Evolutionary conservation across 2,888 invertebrate species (phyloP).

Genomic region (Pammene fasciana): DNA sequence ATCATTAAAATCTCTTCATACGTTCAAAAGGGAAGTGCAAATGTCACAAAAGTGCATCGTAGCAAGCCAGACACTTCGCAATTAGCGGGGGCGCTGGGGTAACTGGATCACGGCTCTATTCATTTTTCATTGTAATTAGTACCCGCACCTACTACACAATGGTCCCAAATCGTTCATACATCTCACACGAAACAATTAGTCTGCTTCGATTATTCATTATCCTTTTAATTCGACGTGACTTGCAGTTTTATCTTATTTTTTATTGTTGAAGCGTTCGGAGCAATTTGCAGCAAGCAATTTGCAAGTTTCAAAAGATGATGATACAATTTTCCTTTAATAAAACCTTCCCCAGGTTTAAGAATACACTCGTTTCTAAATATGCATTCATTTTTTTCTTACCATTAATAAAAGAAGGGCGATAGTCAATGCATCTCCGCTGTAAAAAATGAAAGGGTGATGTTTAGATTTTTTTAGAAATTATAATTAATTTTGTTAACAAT

Average conservation of each 20-base stretch:
- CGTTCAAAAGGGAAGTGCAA: conserved; percentile 45
- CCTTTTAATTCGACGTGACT: conserved; percentile 4
- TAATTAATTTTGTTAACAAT: conserved; percentile 37
- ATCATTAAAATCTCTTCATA: conserved; percentile 28
- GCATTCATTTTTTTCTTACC: conserved; percentile 20
- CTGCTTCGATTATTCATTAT: conserved; percentile 15
- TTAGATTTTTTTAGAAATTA: conserved; percentile 15
- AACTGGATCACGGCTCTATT: conserved; percentile 31
- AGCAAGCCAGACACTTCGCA: conserved; percentile 43
- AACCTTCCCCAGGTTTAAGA: conserved; percentile 15
- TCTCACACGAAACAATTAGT: conserved; percentile 13
- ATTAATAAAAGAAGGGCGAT: conserved; percentile 28
- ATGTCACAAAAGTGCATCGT: conserved; percentile 47
- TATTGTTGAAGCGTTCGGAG: conserved; percentile 7
- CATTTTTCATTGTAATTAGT: conserved; percentile 33
- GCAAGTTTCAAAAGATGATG: conserved; percentile 37
- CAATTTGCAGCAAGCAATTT: conserved; percentile 32
- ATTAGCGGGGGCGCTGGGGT: conserved; percentile 38
- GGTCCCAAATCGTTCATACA: conserved; percentile 11
- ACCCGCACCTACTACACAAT: conserved; percentile 20
- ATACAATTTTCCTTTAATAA: conserved; percentile 16
- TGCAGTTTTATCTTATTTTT: conserved; percentile 3
- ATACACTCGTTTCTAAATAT: conserved; percentile 34
- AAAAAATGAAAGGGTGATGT: conserved; percentile 34
- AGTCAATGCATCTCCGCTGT: conserved; percentile 22